phyloP scores from a whole-genome alignment of 2,888 invertebrate genomes.

The Melikaiella ostensackeni region DNA sequence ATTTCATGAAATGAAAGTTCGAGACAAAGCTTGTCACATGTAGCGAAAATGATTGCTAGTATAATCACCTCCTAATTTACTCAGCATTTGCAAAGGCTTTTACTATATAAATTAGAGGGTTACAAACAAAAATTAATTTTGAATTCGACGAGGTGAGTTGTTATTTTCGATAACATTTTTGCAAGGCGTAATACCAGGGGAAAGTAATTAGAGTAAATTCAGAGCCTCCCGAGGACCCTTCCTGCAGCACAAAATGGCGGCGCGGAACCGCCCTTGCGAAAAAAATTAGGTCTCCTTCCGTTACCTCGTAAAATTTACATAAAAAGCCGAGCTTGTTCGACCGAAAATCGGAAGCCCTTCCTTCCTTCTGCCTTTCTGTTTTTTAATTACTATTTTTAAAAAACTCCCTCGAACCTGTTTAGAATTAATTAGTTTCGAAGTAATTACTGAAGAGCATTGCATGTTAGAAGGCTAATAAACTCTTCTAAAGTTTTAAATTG shows the following conservation, averaged over 20 bases:
- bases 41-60: constrained; percentile 27
- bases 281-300: constrained; percentile 71
- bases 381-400: constrained; percentile 31
- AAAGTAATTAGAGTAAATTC: constrained; percentile 76
- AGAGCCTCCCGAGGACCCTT: constrained; percentile 70
- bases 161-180: constrained; percentile 74
- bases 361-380: constrained; percentile 26
- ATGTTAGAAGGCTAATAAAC: constrained; percentile 33
- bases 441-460: constrained; percentile 12
- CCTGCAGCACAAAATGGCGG: constrained; percentile 72
- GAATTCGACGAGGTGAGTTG: constrained; percentile 59
- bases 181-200: constrained; percentile 69
- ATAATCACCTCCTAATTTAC: constrained; percentile 30
- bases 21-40: constrained; percentile 7
- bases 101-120: constrained; percentile 41
- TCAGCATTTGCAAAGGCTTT: constrained; percentile 12
- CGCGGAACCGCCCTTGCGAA: constrained; percentile 72
- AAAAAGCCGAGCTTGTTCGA: constrained; percentile 52
- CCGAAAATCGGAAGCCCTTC: constrained; percentile 38
- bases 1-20: not conserved
- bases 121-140: constrained; percentile 34
- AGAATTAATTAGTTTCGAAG: constrained; percentile 30
- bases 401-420: constrained; percentile 27
- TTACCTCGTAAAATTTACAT: constrained; percentile 68
- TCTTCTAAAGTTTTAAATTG: constrained; percentile 8